phyloP scores from a whole-genome alignment of 2,888 invertebrate species.

The Celastrina argiolus region DNA sequence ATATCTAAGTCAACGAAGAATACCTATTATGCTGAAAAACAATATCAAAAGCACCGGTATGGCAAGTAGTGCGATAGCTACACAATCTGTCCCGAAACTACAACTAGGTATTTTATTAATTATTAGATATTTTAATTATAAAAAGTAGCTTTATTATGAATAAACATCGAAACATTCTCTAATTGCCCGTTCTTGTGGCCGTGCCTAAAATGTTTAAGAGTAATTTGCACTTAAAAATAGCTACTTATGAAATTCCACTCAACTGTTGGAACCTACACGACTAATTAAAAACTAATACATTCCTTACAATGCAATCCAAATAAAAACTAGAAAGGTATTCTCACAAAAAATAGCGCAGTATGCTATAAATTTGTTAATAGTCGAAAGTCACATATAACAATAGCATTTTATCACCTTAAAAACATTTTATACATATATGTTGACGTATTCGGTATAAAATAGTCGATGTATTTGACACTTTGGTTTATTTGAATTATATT shows the following conservation, averaged over 20 bases:
- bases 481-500: too few species aligned
- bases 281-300: not conserved
- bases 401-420: too few species aligned
- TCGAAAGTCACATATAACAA: too few species aligned
- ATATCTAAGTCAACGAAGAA: too few species aligned
- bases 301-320: not conserved
- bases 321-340: not conserved
- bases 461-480: too few species aligned
- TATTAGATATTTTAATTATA: not conserved
- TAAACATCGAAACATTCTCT: conserved; percentile 3
- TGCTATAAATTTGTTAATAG: not conserved
- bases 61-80: not conserved
- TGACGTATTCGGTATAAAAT: too few species aligned
- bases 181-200: not conserved
- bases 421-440: too few species aligned
- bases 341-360: not conserved
- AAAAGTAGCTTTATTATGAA: not conserved
- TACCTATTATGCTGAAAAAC: not conserved
- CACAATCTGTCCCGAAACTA: not conserved
- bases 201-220: not conserved
- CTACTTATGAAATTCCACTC: not conserved
- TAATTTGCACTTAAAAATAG: not conserved
- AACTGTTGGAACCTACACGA: not conserved
- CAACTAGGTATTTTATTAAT: too few species aligned
- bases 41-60: not conserved